Percentiles rank a stretch among this genome's conserved stretches.
These are phyloP conservation scores for Melikaiella ostensackeni DNA, from an alignment of 2,888 invertebrate species.

Conservation along the genomic window DNA sequence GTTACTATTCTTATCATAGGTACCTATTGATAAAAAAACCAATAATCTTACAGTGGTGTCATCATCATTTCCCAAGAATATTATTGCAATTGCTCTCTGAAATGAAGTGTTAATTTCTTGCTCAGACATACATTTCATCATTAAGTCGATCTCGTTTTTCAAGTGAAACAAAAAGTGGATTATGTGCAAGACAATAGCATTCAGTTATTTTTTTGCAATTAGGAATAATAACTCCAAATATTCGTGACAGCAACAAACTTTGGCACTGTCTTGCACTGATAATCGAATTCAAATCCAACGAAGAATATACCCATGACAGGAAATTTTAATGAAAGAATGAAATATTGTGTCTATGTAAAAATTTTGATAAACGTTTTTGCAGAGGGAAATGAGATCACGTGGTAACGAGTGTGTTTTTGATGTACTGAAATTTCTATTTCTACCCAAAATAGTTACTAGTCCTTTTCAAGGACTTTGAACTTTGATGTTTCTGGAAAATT, in stretches of 20 bases:
- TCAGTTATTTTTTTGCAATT: background rate
- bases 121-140: slow-evolving; percentile 5
- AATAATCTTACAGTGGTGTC: background rate
- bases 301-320: slow-evolving; percentile 1
- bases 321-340: slow-evolving; percentile 25
- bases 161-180: slow-evolving; percentile 7
- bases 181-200: slow-evolving; percentile 21
- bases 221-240: background rate
- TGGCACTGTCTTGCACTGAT: slow-evolving; percentile 32
- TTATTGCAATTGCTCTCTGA: background rate
- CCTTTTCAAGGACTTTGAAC: background rate
- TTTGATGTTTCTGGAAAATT: background rate
- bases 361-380: slow-evolving; percentile 3
- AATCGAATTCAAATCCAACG: slow-evolving; percentile 21
- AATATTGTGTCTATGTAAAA: slow-evolving; percentile 3
- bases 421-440: background rate
- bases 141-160: slow-evolving; percentile 4
- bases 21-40: slow-evolving; percentile 2
- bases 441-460: background rate
- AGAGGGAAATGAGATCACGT: background rate
- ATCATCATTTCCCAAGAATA: background rate
- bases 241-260: background rate
- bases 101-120: background rate
- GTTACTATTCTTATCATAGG: slow-evolving; percentile 43
- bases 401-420: slow-evolving; percentile 14